A percentile compares a stretch with the other conserved stretches of the same genome.
phyloP scores from a whole-genome alignment of 1,140 invertebrate genomes.

The Drosophila ercepeae region DNA sequence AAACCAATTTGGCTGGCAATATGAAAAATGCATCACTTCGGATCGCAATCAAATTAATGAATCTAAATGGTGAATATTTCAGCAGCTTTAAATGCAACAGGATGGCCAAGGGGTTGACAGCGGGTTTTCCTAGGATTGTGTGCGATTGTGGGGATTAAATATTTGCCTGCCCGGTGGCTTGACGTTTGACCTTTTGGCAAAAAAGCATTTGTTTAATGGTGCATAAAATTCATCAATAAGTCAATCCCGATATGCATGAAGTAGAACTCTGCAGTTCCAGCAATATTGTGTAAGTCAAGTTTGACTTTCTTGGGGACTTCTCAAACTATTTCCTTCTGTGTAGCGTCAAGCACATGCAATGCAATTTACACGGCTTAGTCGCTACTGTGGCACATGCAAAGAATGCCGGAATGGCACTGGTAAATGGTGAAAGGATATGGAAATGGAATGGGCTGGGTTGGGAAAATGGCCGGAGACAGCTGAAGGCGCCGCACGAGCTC shows the following conservation, averaged over 20 bases:
- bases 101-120: no score
- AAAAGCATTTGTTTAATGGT: background rate
- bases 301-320: background rate
- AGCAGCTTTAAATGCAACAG: constrained; percentile 9
- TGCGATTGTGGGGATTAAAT: constrained; percentile 47
- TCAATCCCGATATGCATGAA: background rate
- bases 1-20: constrained; percentile 17
- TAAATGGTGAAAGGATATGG: background rate
- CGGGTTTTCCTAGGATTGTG: constrained; percentile 30
- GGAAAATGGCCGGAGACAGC: constrained; percentile 11
- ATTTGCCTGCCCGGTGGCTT: constrained; percentile 6
- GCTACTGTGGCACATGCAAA: constrained; percentile 30
- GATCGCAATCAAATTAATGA: constrained; percentile 50
- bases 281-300: background rate
- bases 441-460: background rate
- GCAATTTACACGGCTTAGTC: constrained; percentile 59
- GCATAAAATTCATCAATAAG: background rate
- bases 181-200: background rate
- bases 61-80: constrained; percentile 48
- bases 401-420: constrained; percentile 26
- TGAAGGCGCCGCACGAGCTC: constrained; percentile 12
- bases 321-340: background rate
- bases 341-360: constrained; percentile 23
- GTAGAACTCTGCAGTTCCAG: no score
- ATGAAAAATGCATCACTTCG: constrained; percentile 42